Evolutionary conservation across 2,113 vertebrate genomes (phyloP).

Genomic region (Dasyurus viverrinus): DNA sequence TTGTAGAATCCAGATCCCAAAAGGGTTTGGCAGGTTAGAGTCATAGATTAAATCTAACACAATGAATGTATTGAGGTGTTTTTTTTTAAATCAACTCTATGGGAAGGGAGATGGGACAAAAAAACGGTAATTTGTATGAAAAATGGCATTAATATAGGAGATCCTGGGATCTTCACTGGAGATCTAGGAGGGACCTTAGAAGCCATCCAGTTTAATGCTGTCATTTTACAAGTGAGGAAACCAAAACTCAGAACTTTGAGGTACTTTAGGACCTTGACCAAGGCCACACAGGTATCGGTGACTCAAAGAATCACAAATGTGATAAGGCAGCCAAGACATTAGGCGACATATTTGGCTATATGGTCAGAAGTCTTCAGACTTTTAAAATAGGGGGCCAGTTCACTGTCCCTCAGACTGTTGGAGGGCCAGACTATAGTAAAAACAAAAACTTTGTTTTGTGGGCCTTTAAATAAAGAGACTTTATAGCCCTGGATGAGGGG

Average conservation of each 20-base stretch:
- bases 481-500: too few relatives aligned
- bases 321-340: neutral
- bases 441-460: too few relatives aligned
- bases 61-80: neutral
- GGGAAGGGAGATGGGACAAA: neutral
- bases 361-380: too few relatives aligned
- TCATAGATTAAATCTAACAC: neutral
- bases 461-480: too few relatives aligned
- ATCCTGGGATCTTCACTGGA: neutral
- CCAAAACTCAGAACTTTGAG: neutral
- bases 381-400: too few relatives aligned
- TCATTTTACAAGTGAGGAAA: neutral
- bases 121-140: neutral
- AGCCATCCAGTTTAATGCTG: neutral
- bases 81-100: neutral
- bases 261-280: neutral
- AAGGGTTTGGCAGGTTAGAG: neutral
- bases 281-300: neutral
- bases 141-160: neutral
- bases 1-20: neutral
- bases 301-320: neutral
- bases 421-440: too few relatives aligned
- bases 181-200: neutral
- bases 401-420: too few relatives aligned
- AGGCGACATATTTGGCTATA: neutral